These are phyloP conservation scores for Amphipyra berbera DNA, from an alignment of 2,888 invertebrate genomes.

Conservation along the genomic window DNA sequence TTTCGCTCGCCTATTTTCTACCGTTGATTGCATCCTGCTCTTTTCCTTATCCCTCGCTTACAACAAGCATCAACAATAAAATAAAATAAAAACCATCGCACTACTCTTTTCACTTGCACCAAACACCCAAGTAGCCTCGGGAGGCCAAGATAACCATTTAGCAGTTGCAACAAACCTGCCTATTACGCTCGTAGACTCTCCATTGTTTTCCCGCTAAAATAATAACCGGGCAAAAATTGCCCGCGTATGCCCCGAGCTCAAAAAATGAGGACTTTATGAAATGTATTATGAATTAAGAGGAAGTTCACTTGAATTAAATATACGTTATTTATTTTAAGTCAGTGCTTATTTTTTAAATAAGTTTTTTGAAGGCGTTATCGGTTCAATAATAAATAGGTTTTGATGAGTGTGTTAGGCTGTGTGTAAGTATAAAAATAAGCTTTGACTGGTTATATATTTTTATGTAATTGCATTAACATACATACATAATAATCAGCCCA, in stretches of 20 bases:
- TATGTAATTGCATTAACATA: too few species aligned
- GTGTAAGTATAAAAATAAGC: too few species aligned
- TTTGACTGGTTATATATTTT: too few species aligned
- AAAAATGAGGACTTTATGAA: conserved; percentile 30
- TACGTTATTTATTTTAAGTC: conserved; percentile 18
- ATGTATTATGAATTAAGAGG: conserved; percentile 38
- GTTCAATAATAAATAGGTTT: too few species aligned
- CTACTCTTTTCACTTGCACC: conserved; percentile 58
- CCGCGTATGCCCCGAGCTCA: conserved; percentile 51
- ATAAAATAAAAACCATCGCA: not conserved
- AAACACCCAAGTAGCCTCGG: conserved; percentile 69
- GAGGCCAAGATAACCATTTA: conserved; percentile 86
- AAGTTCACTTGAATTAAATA: conserved; percentile 12
- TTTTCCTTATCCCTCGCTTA: too few species aligned
- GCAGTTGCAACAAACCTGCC: conserved; percentile 84
- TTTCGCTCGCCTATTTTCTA: too few species aligned
- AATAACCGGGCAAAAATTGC: conserved; percentile 82
- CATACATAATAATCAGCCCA: too few species aligned
- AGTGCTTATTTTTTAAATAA: not conserved
- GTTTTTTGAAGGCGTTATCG: too few species aligned
- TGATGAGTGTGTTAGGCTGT: too few species aligned
- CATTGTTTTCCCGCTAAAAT: conserved; percentile 82
- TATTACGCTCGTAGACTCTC: conserved; percentile 77
- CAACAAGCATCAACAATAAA: not conserved
- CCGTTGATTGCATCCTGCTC: too few species aligned